Evolutionary conservation across 2,113 vertebrate genomes (phyloP).

Genomic region (Rhinoderma darwinii): DNA sequence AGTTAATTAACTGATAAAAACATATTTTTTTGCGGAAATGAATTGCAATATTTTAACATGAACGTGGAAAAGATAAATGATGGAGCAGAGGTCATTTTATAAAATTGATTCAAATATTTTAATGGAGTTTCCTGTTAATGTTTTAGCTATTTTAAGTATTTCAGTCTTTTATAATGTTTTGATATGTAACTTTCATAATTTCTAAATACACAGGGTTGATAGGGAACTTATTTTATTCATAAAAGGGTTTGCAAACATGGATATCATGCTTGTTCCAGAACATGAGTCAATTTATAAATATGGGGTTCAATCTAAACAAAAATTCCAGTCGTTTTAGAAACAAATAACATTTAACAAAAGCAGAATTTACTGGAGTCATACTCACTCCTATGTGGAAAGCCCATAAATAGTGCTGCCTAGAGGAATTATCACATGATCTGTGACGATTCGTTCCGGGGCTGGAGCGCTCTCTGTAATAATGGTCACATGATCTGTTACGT

Average conservation of each 20-base stretch:
- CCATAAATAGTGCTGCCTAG: too few species aligned
- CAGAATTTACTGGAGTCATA: too few species aligned
- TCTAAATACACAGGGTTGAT: neutral
- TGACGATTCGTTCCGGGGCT: too few species aligned
- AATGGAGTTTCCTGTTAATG: neutral
- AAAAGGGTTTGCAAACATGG: neutral
- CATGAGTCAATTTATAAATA: neutral
- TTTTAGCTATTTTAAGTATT: slow-evolving; percentile 4
- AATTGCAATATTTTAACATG: neutral
- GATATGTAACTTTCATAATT: neutral
- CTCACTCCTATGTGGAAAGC: too few species aligned
- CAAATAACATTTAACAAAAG: neutral
- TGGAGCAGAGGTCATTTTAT: slow-evolving; percentile 5
- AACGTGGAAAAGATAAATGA: neutral
- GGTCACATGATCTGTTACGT: too few species aligned
- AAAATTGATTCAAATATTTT: slow-evolving; percentile 10
- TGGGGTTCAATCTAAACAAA: neutral
- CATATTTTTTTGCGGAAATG: neutral
- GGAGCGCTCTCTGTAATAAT: too few species aligned
- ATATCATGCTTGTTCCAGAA: neutral
- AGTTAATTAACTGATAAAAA: slow-evolving; percentile 29
- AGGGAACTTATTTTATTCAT: neutral
- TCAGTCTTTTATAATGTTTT: neutral
- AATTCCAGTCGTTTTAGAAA: neutral
- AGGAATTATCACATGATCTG: too few species aligned